Conservation (phyloP, 2,113 vertebrate species). For the Phalacrocorax carbo region DNA sequence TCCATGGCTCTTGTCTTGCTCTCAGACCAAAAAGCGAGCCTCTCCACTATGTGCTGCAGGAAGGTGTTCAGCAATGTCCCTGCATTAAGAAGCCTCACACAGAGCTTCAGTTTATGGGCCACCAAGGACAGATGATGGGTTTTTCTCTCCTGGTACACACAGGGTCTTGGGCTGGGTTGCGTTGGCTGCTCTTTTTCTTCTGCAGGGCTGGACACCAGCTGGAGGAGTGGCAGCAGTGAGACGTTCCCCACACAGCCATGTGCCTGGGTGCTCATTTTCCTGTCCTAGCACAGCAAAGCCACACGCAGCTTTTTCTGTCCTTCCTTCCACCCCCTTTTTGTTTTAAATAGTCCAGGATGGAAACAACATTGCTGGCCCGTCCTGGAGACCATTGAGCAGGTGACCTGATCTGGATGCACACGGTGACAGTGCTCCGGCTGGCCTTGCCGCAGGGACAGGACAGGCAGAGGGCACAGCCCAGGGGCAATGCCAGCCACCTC, state of each 20-base stretch:
- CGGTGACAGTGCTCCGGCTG: neutral
- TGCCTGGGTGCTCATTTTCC: neutral
- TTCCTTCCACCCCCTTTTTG: neutral
- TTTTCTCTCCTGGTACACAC: neutral
- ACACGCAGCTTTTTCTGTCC: neutral
- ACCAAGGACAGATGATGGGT: neutral
- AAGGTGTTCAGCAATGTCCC: neutral
- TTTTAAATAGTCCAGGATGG: neutral
- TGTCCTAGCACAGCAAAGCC: neutral
- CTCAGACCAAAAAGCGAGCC: neutral
- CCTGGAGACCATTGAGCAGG: neutral
- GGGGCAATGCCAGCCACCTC: neutral
- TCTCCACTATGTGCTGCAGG: rapidly evolving
- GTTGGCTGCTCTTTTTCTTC: neutral
- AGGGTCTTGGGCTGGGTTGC: neutral
- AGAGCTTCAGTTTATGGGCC: neutral
- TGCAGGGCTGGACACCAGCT: neutral
- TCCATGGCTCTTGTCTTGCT: neutral
- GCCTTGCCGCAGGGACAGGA: neutral
- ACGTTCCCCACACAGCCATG: rapidly evolving
- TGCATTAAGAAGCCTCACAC: neutral
- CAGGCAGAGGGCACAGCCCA: neutral
- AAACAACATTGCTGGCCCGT: neutral
- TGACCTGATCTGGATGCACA: neutral
- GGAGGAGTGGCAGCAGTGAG: neutral